Conservation (phyloP, 2,113 vertebrate species). For the Hypanus sabinus region DNA sequence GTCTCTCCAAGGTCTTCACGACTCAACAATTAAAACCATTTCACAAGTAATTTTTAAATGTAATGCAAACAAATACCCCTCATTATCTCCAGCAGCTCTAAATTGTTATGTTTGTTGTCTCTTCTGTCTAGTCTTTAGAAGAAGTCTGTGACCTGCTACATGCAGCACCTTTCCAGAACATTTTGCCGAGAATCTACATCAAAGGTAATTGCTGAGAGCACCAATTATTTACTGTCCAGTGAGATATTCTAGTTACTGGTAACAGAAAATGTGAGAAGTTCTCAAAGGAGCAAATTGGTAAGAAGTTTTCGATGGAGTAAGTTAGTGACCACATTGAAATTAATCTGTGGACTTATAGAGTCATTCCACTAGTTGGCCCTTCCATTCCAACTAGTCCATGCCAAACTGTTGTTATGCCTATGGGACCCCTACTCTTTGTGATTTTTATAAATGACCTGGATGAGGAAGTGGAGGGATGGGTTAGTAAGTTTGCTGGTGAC, state of each 20-base stretch:
- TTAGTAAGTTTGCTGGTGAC: too few species aligned
- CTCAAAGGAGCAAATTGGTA: not conserved
- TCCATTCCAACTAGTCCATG: too few species aligned
- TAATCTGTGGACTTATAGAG: too few species aligned
- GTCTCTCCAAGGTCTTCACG: too few species aligned
- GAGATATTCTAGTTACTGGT: not conserved
- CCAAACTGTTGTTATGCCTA: too few species aligned
- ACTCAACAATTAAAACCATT: not conserved
- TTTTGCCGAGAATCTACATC: slow-evolving; percentile 74
- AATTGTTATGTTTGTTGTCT: slow-evolving; percentile 38
- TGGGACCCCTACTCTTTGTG: too few species aligned
- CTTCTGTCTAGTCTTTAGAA: slow-evolving; percentile 64
- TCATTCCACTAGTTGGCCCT: too few species aligned
- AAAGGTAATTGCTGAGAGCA: slow-evolving; percentile 60
- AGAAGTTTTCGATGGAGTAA: not conserved
- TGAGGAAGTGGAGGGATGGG: too few species aligned
- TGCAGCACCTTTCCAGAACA: slow-evolving; percentile 78
- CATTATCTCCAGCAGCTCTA: not conserved
- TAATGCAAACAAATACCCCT: not conserved
- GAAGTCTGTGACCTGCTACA: slow-evolving; percentile 81
- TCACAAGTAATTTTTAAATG: not conserved
- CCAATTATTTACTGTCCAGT: not conserved
- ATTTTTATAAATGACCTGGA: too few species aligned
- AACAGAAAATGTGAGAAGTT: not conserved
- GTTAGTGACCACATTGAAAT: not conserved